Evolutionary conservation across 2,113 vertebrate species (phyloP), one percentile per base, ranked within the genome.

Genomic region (Corythoichthys intestinalis): DNA sequence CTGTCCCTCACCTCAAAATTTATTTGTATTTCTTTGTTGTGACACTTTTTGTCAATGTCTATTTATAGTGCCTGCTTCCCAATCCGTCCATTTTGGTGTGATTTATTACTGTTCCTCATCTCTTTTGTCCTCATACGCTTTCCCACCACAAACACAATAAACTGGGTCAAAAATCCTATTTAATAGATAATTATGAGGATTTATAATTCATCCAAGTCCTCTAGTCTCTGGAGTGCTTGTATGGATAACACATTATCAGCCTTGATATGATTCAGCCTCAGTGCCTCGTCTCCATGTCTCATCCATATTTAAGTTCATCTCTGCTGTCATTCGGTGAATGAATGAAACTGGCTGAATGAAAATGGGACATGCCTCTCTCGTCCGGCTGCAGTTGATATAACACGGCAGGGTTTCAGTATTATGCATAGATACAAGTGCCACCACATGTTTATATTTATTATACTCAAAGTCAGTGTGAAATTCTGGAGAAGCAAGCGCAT

Each of bases 181-280:
- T 81, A 84, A 86, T 73, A 86, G 76, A 86, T 82, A 62, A 82
- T 74, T 84, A 71, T 53, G 44, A 74, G 68, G 74, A 41, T 82
- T 79, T 79, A 76, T 78, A 75, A 85, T 85, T 89, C 72, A 82
- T 84, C 85, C 76, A 78, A 82, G 77, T 76, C 68, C 66, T 75
- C 0, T 61, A 10, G 78, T 73, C 82, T 75, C 69, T 37, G 6
- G 67, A 67, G 64, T n/a, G 59, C 74, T 50, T 41, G 17, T 34
- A 67, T n/a, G 62, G 44, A 69, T 59, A 8, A 61, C 48, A 52
- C 50, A 61, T 72, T 41, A 66, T 61, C 12, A 48, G 8, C 35
- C 56, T 35, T 76, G 35, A 1, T 12, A 71, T 76, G 34, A 74
- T 57, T 67, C 59, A 68, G 20, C 44, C 41, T 70, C 64, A 34